Evolutionary conservation across 1,140 invertebrate genomes (phyloP).

Genomic region (Pseudomyrmex flavicornis): DNA sequence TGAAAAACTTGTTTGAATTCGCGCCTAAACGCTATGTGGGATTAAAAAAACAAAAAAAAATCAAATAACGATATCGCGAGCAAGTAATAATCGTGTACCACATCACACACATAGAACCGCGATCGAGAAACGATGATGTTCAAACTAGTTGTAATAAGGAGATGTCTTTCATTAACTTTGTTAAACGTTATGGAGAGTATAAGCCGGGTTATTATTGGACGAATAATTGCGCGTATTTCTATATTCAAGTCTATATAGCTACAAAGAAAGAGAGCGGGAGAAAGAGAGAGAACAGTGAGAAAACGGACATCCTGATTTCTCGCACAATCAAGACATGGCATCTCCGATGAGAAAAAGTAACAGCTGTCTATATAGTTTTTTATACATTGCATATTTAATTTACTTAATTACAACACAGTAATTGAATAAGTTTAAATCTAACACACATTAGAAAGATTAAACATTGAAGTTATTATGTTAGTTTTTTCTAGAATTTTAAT

Average conservation of each 20-base stretch:
- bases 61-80: conserved; percentile 25
- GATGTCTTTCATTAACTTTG: conserved; percentile 83
- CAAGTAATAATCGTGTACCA: conserved; percentile 57
- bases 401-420: no score
- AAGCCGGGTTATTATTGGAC: conserved; percentile 73
- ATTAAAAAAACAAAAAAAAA: conserved; percentile 35
- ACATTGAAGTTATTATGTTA: no score
- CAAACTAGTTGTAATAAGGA: conserved; percentile 76
- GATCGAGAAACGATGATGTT: conserved; percentile 69
- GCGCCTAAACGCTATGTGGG: conserved; percentile 55
- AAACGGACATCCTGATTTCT: not conserved
- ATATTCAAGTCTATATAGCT: conserved; percentile 52
- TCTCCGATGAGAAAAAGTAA: not conserved
- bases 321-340: conserved; percentile 56
- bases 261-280: no score
- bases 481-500: no score
- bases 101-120: conserved; percentile 60
- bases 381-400: not conserved
- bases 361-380: conserved; percentile 26
- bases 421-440: not conserved
- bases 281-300: not conserved
- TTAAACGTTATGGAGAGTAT: conserved; percentile 77
- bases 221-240: conserved; percentile 47
- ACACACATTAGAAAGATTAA: no score
- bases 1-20: conserved; percentile 29